Base-by-base conservation (phyloP, 2,797 vertebrate genomes). In the Crenuchus spilurus region DNA sequence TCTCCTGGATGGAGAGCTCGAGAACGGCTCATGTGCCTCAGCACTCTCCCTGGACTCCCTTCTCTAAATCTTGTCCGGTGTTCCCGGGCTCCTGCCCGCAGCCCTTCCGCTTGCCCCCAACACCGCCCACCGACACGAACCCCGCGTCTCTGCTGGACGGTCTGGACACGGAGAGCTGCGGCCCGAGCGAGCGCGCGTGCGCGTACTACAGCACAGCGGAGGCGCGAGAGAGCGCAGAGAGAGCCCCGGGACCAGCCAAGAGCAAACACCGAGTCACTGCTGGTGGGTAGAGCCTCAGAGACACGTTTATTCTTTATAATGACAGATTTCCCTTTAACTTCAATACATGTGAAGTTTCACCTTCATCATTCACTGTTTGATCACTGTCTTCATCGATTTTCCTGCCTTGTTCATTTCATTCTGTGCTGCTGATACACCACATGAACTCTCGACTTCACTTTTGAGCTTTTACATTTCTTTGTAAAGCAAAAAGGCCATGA, bases 61-160 rank as follows among this genome's bases (percentile, higher is more conserved):
- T 55, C 52, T 31, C 52, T 7, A 55, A 55, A 4, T 31, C 49
- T 4, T 52, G 49, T 28, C 93, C 95, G 1, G 91, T 93, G 1
- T 92, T 95, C 51, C 93, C 95, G 5, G 95, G 97, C 83, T 90
- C 93, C 0, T 91, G 93, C 79, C 93, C 96, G 6, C 96, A 92
- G 30, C 93, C 97, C 76, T 98, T 97, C 64, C 91, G 95, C 26
- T 96, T 99, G 77, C 95, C 96, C 2, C 96, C 96, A 0, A 97
- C 97, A 0, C 96, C 97, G 0, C 96, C 97, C 30, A 98, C 97
- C 86, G 97, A 98, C 80, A 93, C 94, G 49, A 97, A 95, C 4
- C 95, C 96, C 0, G 95, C 96, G 78, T 92, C 94, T 1, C 85
- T 96, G 75, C 80, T 94, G 0, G 95, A 97, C 44, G 89, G 94